Percentiles rank a stretch among this genome's conserved stretches.
These are phyloP conservation scores for Leptopilina boulardi DNA, from an alignment of 1,140 invertebrate genomes.

Conservation along the genomic window DNA sequence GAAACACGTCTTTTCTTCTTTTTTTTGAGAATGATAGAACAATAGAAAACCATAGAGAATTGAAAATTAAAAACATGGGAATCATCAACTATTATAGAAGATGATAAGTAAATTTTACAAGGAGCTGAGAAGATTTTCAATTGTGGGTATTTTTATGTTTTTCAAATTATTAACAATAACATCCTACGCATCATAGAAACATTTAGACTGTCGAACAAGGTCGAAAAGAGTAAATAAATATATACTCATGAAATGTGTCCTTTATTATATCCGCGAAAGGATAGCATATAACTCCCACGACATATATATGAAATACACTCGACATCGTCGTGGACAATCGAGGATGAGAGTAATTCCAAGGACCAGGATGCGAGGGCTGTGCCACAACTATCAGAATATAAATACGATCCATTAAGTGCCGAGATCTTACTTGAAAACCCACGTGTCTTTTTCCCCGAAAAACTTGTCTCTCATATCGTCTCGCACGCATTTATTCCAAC, in stretches of 20 bases:
- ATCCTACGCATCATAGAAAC: constrained; percentile 39
- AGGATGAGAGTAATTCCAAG: constrained; percentile 48
- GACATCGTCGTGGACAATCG: constrained; percentile 51
- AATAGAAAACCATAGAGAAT: background rate
- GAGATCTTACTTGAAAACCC: background rate
- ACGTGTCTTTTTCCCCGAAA: background rate
- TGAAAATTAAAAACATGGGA: background rate
- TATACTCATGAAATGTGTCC: constrained; percentile 66
- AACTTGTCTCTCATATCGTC: background rate
- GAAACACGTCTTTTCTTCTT: too few relatives aligned
- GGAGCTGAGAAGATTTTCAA: background rate
- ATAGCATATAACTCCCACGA: constrained; percentile 66
- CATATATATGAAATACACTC: constrained; percentile 49
- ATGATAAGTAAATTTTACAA: constrained; percentile 15
- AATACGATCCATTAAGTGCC: constrained; percentile 22
- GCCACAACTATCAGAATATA: constrained; percentile 46
- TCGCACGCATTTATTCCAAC: too few relatives aligned
- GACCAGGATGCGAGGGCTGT: constrained; percentile 50
- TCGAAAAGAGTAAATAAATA: constrained; percentile 59
- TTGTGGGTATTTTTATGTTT: background rate
- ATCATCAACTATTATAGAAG: background rate
- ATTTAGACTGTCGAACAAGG: constrained; percentile 66
- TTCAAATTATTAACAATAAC: constrained; percentile 2
- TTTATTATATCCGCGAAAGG: constrained; percentile 66
- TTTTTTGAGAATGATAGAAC: background rate